A percentile compares a stretch with the other conserved stretches of the same genome.
Conservation (phyloP, 2,113 vertebrate species). For the Eulacestoma nigropectus region DNA sequence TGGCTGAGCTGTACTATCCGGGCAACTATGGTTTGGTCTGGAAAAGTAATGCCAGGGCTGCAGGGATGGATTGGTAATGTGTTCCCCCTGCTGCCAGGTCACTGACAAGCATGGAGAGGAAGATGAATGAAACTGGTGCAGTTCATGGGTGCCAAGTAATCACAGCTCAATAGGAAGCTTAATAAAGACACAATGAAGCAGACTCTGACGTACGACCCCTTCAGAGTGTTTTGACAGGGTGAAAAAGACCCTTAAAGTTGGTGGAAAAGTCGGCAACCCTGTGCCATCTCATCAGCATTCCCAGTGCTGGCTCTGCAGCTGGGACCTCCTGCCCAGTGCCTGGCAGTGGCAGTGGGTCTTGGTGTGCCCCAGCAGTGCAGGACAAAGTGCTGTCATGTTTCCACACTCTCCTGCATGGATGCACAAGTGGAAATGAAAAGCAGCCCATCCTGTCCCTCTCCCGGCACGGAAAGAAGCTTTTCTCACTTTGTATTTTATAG, state of each 20-base stretch:
- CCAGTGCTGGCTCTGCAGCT: neutral
- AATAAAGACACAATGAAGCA: neutral
- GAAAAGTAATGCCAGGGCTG: neutral
- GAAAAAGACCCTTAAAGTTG: neutral
- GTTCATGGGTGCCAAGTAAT: neutral
- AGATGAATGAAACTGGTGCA: neutral
- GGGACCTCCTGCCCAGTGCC: neutral
- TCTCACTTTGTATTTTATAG: neutral
- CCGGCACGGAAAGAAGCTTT: neutral
- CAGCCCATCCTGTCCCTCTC: neutral
- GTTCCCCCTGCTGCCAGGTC: neutral
- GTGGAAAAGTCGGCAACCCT: neutral
- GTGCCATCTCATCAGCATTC: neutral
- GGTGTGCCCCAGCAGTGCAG: neutral
- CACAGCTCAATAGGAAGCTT: neutral
- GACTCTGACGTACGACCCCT: neutral
- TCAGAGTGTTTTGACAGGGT: neutral
- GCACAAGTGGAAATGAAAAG: rapidly evolving
- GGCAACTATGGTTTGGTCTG: neutral
- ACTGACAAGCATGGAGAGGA: neutral
- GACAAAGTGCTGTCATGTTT: neutral
- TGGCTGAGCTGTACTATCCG: neutral
- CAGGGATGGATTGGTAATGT: neutral
- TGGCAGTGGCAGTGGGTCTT: neutral
- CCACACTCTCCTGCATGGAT: neutral